Base-by-base conservation (phyloP, 2,888 invertebrate genomes). In the Acanthoscelides obtectus region DNA sequence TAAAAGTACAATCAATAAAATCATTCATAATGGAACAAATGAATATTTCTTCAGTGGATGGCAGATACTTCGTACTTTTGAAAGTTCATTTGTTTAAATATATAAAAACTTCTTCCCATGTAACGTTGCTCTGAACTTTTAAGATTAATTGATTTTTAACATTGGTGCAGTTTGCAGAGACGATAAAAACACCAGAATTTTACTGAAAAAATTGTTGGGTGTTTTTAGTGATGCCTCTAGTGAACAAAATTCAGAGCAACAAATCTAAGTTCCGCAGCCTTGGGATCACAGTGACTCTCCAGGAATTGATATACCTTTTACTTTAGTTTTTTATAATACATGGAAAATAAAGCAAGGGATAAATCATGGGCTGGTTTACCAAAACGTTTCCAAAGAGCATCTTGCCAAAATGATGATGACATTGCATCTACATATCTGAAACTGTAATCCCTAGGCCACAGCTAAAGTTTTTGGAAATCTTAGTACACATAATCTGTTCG, bases 11-110 rank as follows among this genome's bases (percentile, higher is more conserved):
- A 81, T 75, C 77, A 72, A 74, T 73, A 45, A 45, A 45, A 6
- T 45, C 45, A 17, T 45, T 12, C 45, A 45, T 17, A 45, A 76
- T 71, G 71, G 70, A 76, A 64, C 71, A 20, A 65, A 73, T 1
- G 75, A 72, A 73, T 75, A 71, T 70, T 74, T 74, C 70, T 70
- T 74, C 72, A 75, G 73, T 81, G 81, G 81, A 81, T 81, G 81
- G 81, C 80, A 80, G 79, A 75, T 76, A 74, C 72, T 80, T 80
- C 80, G 81, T 80, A 81, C 81, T 81, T 81, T 80, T 77, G 75
- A 81, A 81, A 80, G 80, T 80, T 80, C 74, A 68, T 71, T 45
- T 45, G 45, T 45, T 45, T 45, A 45, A 45, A 45, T 45, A 72
- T 71, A 74, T 69, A 72, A 71, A 68, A 70, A 45, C 3, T 12